These are phyloP conservation scores for Orthosia incerta DNA, from an alignment of 2,888 invertebrate genomes.

Conservation along the genomic window DNA sequence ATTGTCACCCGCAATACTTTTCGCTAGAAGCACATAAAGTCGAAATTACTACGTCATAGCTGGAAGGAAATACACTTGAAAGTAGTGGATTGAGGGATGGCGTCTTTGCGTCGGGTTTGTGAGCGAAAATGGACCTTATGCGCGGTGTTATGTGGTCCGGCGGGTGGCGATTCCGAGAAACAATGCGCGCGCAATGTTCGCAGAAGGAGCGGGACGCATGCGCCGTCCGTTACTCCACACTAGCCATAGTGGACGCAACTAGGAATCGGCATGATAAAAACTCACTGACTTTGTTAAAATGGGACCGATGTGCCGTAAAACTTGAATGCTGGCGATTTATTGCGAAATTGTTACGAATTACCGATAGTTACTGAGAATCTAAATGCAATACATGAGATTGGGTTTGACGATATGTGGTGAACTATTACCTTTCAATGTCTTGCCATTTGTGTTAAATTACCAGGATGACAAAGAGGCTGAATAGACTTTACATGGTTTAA, in stretches of 20 bases:
- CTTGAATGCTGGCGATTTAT: slow-evolving; percentile 81
- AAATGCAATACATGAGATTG: slow-evolving; percentile 57
- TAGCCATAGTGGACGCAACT: slow-evolving; percentile 82
- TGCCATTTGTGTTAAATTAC: not conserved
- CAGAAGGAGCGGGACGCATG: slow-evolving; percentile 86
- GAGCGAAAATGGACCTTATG: slow-evolving; percentile 80
- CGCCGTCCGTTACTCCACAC: slow-evolving; percentile 83
- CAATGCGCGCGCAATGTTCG: slow-evolving; percentile 85
- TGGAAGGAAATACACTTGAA: slow-evolving; percentile 81
- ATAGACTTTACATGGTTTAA: slow-evolving; percentile 5
- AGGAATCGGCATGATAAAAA: slow-evolving; percentile 88
- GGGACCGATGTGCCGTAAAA: slow-evolving; percentile 81
- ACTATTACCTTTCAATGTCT: slow-evolving; percentile 21
- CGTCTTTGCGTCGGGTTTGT: slow-evolving; percentile 76
- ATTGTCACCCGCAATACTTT: slow-evolving; percentile 68
- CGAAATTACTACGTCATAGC: slow-evolving; percentile 75
- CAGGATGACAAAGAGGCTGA: not conserved
- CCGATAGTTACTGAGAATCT: slow-evolving; percentile 79
- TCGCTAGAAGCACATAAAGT: slow-evolving; percentile 73
- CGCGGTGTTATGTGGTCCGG: slow-evolving; percentile 82
- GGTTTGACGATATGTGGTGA: slow-evolving; percentile 57
- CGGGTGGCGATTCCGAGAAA: slow-evolving; percentile 87
- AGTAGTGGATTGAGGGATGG: slow-evolving; percentile 81
- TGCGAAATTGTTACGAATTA: slow-evolving; percentile 85
- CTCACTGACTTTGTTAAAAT: slow-evolving; percentile 86